Evolutionary conservation across 2,113 vertebrate genomes (phyloP).

Genomic region (Odontesthes bonariensis): DNA sequence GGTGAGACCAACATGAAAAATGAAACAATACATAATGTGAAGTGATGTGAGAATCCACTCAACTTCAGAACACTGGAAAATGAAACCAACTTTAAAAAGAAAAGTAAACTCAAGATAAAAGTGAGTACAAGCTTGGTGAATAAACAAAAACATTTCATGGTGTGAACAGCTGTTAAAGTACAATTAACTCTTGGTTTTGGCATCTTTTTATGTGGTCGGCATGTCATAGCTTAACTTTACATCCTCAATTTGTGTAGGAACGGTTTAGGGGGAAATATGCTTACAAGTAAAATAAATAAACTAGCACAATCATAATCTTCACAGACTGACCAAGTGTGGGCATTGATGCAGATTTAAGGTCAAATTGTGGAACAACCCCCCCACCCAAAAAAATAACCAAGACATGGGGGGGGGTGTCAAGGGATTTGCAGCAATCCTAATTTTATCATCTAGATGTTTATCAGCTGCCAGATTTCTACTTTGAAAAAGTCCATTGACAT

Average conservation of each 20-base stretch:
- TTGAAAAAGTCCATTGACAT: too few species aligned
- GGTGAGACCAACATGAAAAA: slow-evolving; percentile 77
- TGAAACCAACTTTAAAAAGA: slow-evolving; percentile 27
- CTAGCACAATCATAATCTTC: too few species aligned
- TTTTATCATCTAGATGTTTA: too few species aligned
- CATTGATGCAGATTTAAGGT: too few species aligned
- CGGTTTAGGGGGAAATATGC: not conserved
- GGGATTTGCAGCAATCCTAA: too few species aligned
- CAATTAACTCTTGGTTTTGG: slow-evolving; percentile 37
- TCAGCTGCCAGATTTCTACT: too few species aligned
- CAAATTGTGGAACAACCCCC: too few species aligned
- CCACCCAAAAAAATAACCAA: too few species aligned
- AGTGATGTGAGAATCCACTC: slow-evolving; percentile 34
- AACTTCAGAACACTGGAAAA: slow-evolving; percentile 46
- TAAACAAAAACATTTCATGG: slow-evolving; percentile 30
- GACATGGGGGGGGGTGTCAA: too few species aligned
- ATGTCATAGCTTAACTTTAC: not conserved
- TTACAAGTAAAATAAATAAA: too few species aligned
- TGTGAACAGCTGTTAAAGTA: slow-evolving; percentile 30
- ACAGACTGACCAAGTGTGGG: too few species aligned
- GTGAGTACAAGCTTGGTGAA: not conserved
- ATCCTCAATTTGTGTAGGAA: not conserved
- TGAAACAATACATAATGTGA: slow-evolving; percentile 60
- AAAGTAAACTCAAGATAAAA: slow-evolving; percentile 10
- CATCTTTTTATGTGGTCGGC: not conserved